Conservation (phyloP, 2,888 invertebrate species). For the Alloscopus bannaensis region DNA sequence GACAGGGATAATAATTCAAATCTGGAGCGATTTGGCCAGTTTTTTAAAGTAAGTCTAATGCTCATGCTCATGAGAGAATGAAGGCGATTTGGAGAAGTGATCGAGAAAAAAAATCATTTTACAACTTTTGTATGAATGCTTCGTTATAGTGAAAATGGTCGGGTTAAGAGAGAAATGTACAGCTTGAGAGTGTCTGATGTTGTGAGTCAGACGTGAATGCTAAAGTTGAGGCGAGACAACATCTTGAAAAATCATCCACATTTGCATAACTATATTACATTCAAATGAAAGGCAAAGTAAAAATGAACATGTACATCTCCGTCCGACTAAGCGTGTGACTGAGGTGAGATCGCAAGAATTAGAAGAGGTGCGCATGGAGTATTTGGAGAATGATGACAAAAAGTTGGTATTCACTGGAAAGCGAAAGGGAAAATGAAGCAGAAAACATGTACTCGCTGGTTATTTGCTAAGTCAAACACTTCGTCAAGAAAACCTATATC, state of each 20-base stretch:
- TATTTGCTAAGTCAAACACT: too few relatives aligned
- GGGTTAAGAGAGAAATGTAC: not conserved
- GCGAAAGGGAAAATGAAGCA: not conserved
- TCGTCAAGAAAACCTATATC: too few relatives aligned
- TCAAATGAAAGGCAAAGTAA: not conserved
- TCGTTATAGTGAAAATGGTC: not conserved
- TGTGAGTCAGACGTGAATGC: conserved; percentile 38
- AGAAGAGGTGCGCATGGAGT: too few relatives aligned
- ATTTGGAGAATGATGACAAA: not conserved
- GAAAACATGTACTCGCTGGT: not conserved
- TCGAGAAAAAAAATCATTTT: too few relatives aligned
- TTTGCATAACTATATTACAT: conserved; percentile 35
- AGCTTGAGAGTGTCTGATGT: not conserved
- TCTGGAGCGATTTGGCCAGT: conserved; percentile 69
- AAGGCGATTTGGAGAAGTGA: not conserved
- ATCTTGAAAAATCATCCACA: conserved; percentile 7
- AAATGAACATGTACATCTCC: not conserved
- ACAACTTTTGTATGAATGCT: not conserved
- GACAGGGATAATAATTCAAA: conserved; percentile 72
- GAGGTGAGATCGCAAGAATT: too few relatives aligned
- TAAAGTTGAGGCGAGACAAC: conserved; percentile 22
- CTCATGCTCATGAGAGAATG: not conserved
- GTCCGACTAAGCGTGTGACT: too few relatives aligned
- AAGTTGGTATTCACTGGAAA: conserved; percentile 4
- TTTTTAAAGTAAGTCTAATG: conserved; percentile 51